Conservation (phyloP, 2,113 vertebrate genomes). For the Myanophis thanlyinensis region DNA sequence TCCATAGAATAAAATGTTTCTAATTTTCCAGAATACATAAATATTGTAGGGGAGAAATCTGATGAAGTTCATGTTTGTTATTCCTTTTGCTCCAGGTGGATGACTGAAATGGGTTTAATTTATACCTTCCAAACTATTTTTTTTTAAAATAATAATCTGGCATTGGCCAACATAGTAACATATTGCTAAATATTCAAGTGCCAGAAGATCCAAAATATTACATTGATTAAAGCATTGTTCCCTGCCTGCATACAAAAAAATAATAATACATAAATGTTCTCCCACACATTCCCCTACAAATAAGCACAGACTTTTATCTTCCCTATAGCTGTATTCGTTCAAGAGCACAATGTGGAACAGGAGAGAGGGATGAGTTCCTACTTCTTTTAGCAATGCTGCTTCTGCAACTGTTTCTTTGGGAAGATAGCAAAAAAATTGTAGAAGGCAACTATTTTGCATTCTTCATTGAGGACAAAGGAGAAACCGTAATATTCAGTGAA, state of each 20-base stretch:
- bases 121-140: not conserved
- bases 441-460: not conserved
- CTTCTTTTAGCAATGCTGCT: not conserved
- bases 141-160: no score
- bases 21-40: not conserved
- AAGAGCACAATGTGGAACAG: not conserved
- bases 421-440: not conserved
- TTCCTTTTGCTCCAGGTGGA: not conserved
- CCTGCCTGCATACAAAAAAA: not conserved
- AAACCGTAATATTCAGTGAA: not conserved
- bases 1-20: not conserved
- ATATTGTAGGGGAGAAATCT: not conserved
- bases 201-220: not conserved
- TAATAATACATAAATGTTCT: not conserved
- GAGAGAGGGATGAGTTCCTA: not conserved
- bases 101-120: not conserved
- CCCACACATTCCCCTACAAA: not conserved
- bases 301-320: not conserved
- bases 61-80: not conserved
- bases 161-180: not conserved
- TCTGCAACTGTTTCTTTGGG: not conserved
- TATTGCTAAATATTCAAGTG: not conserved
- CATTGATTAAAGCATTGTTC: not conserved
- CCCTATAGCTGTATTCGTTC: not conserved
- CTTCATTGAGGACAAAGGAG: not conserved